Evolutionary conservation across 1,140 invertebrate genomes (phyloP).

Genomic region (Drosophila arizonae): DNA sequence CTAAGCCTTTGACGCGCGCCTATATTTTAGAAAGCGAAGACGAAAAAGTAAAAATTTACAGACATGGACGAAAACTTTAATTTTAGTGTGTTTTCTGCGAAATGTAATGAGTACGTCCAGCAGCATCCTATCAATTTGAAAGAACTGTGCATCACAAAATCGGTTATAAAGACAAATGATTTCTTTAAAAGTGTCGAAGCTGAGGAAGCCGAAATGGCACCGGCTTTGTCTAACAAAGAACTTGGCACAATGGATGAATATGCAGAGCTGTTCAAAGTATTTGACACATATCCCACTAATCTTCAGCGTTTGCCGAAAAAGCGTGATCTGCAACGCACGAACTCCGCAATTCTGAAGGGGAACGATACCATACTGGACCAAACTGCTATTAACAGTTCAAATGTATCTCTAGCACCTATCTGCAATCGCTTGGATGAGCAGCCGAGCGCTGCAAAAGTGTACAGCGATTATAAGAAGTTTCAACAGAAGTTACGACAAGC

Average conservation of each 20-base stretch:
- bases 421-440: constrained; percentile 38
- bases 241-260: constrained; percentile 51
- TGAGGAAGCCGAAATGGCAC: constrained; percentile 37
- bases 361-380: constrained; percentile 31
- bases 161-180: constrained; percentile 49
- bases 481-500: constrained; percentile 53
- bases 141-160: constrained; percentile 51
- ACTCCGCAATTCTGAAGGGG: constrained; percentile 41
- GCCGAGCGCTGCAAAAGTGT: constrained; percentile 43
- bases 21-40: background rate
- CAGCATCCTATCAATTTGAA: constrained; percentile 47
- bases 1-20: constrained; percentile 5
- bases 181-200: constrained; percentile 54
- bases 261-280: constrained; percentile 59
- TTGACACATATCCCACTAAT: constrained; percentile 70
- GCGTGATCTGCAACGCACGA: constrained; percentile 50
- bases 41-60: background rate
- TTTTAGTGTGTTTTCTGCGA: constrained; percentile 47
- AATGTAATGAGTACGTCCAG: constrained; percentile 39
- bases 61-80: constrained; percentile 46
- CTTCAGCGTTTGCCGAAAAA: constrained; percentile 57
- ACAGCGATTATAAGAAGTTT: constrained; percentile 62
- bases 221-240: constrained; percentile 35
- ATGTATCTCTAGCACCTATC: background rate
- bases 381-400: constrained; percentile 22